Evolutionary conservation across 2,888 invertebrate genomes (phyloP), one percentile per base, ranked within the genome.

Genomic region (Drosophila affinis): DNA sequence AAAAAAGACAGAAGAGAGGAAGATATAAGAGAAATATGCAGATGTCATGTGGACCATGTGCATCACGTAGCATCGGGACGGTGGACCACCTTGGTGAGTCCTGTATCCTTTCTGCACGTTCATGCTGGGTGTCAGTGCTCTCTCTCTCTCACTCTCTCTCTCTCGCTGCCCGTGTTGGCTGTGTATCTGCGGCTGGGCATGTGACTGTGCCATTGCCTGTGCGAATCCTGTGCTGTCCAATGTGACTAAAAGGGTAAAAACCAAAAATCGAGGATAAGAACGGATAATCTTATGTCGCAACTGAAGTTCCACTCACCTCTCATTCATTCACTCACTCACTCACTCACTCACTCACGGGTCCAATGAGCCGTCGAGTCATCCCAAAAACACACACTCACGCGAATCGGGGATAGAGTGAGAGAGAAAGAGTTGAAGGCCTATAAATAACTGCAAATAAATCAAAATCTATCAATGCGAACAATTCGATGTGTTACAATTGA

Each of bases 401-500:
- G 39, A 14, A 39, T 39, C 39, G 6, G 14, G 14, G 10, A 32
- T 12, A 14, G 34, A 2, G 54, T 7, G 17, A 57, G 18, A 57
- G n/a, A 57, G n/a, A 39, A 18, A 45, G 24, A 71, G 59, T 81
- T 79, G 88, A 87, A 85, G 84, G 88, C 84, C 88, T 88, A 90
- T 90, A 91, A 91, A 90, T 91, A 89, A 91, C 89, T 89, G 90
- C 88, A 91, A 91, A 91, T 91, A 91, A 91, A 91, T 91, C 91
- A 91, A 91, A 91, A 91, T 90, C 90, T 89, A 81, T 89, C 88
- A 91, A 91, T 90, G 88, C 84, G 85, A 83, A 91, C 91, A 90
- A 91, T 91, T 91, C 90, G 90, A 90, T 89, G 91, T 91, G 91
- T 91, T 91, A 91, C 91, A 91, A 91, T 91, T 91, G 91, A 91